Conservation (phyloP, 1,140 invertebrate genomes). For the Ceratitis capitata region DNA sequence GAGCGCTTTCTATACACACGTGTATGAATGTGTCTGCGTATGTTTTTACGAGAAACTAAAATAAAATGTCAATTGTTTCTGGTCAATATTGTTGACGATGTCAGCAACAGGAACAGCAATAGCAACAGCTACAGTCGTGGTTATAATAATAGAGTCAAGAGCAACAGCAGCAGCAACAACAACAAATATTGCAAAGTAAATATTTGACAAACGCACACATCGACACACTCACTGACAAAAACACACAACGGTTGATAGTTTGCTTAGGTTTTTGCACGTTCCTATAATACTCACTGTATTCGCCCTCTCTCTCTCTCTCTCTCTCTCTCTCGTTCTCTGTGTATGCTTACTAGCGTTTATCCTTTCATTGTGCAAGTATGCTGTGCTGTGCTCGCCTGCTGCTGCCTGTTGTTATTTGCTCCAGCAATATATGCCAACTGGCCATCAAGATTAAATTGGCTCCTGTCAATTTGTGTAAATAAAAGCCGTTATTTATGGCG, state of each 20-base stretch:
- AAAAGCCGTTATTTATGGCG: slow-evolving; percentile 35
- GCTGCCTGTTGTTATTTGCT: slow-evolving; percentile 17
- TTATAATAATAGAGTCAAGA: too few species aligned
- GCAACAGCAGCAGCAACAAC: background rate
- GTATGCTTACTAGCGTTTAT: background rate
- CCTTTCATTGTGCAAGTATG: background rate
- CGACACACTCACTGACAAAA: background rate
- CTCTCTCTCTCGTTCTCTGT: background rate
- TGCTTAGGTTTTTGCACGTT: background rate
- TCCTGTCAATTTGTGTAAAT: slow-evolving; percentile 36
- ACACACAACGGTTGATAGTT: background rate
- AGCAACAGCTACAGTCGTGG: background rate
- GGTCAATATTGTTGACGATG: background rate
- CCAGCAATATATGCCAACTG: background rate
- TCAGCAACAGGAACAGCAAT: background rate
- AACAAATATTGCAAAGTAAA: background rate
- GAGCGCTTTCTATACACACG: background rate
- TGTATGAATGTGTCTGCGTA: too few species aligned
- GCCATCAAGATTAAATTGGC: slow-evolving; percentile 36
- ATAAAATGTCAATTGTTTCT: background rate
- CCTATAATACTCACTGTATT: too few species aligned
- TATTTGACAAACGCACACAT: background rate
- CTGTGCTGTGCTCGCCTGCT: too few species aligned
- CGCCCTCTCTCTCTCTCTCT: too few species aligned
- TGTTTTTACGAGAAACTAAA: background rate